These are phyloP conservation scores for Tringa solitaria DNA, from an alignment of 2,113 vertebrate species.

Conservation along the genomic window DNA sequence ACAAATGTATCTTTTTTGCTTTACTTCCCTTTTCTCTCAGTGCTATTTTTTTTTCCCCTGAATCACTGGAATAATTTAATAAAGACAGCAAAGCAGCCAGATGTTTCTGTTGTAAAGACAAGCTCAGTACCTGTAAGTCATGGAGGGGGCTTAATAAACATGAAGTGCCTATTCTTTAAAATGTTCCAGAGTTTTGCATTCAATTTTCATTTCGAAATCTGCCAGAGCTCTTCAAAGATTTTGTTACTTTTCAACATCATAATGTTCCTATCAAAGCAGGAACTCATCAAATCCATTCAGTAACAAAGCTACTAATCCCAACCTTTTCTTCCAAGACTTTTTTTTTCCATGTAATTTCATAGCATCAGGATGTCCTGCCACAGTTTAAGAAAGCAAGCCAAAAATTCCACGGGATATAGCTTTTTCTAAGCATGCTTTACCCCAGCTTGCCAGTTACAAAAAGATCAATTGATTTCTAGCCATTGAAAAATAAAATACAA, in stretches of 20 bases:
- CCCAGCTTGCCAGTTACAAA: conserved; percentile 23
- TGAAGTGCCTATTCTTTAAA: conserved; percentile 42
- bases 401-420: conserved; percentile 56
- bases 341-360: conserved; percentile 54
- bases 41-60: not conserved
- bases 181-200: conserved; percentile 34
- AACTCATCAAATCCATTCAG: conserved; percentile 47
- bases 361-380: conserved; percentile 66
- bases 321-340: conserved; percentile 46
- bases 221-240: conserved; percentile 40
- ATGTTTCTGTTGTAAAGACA: conserved; percentile 62
- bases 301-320: conserved; percentile 53
- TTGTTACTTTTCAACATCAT: conserved; percentile 60
- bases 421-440: conserved; percentile 42
- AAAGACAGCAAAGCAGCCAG: conserved; percentile 50
- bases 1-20: conserved; percentile 15
- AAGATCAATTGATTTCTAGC: conserved; percentile 52
- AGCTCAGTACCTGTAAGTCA: conserved; percentile 54
- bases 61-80: conserved; percentile 54
- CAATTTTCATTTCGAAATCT: not conserved
- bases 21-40: not conserved
- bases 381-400: conserved; percentile 41
- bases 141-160: conserved; percentile 38
- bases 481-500: conserved; percentile 31
- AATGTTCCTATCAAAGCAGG: conserved; percentile 54